Evolutionary conservation across 2,797 vertebrate species (phyloP).

Genomic region (Thripadectes ignobilis): DNA sequence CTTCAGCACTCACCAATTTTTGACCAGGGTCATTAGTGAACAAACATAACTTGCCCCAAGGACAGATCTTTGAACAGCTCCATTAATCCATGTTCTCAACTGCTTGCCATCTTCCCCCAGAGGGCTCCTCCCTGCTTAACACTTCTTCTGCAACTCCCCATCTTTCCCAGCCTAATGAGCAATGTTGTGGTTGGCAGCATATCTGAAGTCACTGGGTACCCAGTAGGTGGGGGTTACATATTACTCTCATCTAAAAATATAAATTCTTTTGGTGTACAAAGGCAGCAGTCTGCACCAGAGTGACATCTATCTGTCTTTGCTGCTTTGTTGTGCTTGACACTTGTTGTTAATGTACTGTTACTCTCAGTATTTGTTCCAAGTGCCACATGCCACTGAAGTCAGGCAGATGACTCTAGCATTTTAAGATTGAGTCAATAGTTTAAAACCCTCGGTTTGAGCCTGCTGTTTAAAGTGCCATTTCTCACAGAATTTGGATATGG

Average conservation of each 20-base stretch:
- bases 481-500: not conserved
- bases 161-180: not conserved
- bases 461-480: not conserved
- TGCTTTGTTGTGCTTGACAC: not conserved
- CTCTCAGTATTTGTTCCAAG: not conserved
- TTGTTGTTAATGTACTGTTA: not conserved
- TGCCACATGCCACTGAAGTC: not conserved
- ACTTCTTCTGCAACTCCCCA: not conserved
- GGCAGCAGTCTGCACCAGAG: not conserved
- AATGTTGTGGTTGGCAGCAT: not conserved
- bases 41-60: rapidly evolving
- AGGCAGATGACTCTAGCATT: not conserved
- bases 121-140: not conserved
- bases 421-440: not conserved
- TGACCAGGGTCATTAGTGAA: not conserved
- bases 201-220: not conserved
- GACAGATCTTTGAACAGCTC: not conserved
- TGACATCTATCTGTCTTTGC: not conserved
- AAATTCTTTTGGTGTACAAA: not conserved
- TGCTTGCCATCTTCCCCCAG: not conserved
- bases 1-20: not conserved
- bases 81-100: not conserved
- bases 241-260: not conserved
- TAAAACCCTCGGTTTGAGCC: not conserved
- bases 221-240: not conserved